Evolutionary conservation across 2,888 invertebrate genomes (phyloP), one percentile per base, ranked within the genome.

Genomic region (Ditula angustiorana): DNA sequence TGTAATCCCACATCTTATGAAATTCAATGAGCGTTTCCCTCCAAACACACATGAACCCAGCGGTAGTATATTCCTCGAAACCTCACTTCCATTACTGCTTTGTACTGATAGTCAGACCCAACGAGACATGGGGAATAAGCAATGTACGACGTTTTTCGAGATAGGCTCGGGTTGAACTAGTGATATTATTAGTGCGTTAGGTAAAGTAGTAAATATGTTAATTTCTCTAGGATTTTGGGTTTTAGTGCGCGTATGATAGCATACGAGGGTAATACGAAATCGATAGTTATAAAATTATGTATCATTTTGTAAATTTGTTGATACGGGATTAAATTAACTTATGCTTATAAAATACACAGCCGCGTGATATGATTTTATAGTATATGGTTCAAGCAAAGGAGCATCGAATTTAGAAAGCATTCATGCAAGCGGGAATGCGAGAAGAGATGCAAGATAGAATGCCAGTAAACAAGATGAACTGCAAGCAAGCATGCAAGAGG

Each of bases 11-110:
- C 53, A 46, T 35, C 61, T 55, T 61, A 61, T 61, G 61, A 61
- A 61, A 61, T 61, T 61, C 61, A 61, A 61, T 61, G 61, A 61
- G 61, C 33, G 30, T n/a, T 50, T 41, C 35, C n/a, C 53, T n/a
- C 53, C 24, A 60, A 47, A 46, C 23, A 47, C 26, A 55, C 13
- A 26, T 33, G 13, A 2, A 13, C 11, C 11, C 33, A 1, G 11
- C 46, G 7, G 19, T 28, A 26, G 10, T n/a, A 26, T 5, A 1
- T 10, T 24, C 8, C 30, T 19, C 16, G 13, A n/a, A 16, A 7
- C 10, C 13, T 11, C 16, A 1, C n/a, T 10, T 26, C 16, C 46
- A 55, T 55, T 21, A 13, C 53, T 46, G 10, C 26, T 35, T 26
- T 0, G 8, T 5, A n/a, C 4, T 46, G 0, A 0, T 49, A n/a